These are phyloP conservation scores for Parasteatoda lunata DNA, from an alignment of 2,888 invertebrate species.

Conservation along the genomic window DNA sequence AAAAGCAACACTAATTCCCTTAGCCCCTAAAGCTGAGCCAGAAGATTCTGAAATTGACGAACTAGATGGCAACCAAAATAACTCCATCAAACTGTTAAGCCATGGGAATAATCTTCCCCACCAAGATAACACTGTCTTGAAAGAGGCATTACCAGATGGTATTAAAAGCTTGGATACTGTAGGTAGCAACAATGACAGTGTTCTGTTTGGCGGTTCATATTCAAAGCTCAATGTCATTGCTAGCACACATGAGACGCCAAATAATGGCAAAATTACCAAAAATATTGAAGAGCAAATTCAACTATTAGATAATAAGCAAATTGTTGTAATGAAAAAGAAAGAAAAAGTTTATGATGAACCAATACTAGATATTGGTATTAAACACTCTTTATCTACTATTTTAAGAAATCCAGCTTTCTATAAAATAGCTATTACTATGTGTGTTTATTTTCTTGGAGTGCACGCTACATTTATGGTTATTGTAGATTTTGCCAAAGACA, in stretches of 20 bases:
- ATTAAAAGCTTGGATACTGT: constrained; percentile 21
- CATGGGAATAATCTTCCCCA: not conserved
- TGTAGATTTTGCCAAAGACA: constrained; percentile 69
- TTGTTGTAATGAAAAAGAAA: constrained; percentile 22
- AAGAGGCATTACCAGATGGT: not conserved
- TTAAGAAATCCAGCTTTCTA: constrained; percentile 45
- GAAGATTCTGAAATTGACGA: not conserved
- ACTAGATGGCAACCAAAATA: not conserved
- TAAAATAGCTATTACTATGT: constrained; percentile 41
- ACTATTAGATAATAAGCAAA: constrained; percentile 10
- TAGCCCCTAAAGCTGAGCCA: not conserved
- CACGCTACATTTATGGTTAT: constrained; percentile 69
- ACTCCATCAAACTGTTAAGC: not conserved
- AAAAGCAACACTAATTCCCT: not conserved
- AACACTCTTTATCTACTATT: constrained; percentile 33
- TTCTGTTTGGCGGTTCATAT: constrained; percentile 28
- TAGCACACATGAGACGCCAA: not conserved
- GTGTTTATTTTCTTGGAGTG: constrained; percentile 38
- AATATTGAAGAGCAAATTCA: constrained; percentile 26
- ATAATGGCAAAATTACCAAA: constrained; percentile 2
- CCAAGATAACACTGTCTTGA: not conserved
- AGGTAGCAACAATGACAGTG: constrained; percentile 43
- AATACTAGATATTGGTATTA: not conserved
- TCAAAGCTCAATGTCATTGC: not conserved
- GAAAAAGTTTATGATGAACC: not conserved